A percentile compares a stretch with the other conserved stretches of the same genome.
Evolutionary conservation across 2,797 vertebrate genomes (phyloP).

Genomic region (Gymnodraco acuticeps): DNA sequence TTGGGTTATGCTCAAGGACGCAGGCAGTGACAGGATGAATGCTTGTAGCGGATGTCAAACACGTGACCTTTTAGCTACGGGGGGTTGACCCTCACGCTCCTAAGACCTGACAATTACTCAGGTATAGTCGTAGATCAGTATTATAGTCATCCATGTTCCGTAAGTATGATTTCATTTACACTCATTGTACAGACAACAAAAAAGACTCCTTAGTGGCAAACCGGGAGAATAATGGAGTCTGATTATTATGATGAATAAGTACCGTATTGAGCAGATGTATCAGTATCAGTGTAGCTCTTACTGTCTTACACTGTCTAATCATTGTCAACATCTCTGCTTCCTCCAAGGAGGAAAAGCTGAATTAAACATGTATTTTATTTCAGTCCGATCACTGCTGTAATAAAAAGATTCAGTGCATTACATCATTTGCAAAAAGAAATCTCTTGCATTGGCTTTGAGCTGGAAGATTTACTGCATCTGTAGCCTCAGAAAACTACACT

Average conservation of each 20-base stretch:
- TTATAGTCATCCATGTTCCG: background rate
- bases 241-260: background rate
- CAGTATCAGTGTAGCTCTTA: conserved; percentile 4
- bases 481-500: conserved; percentile 20
- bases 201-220: background rate
- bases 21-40: conserved; percentile 23
- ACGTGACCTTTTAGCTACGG: conserved; percentile 25
- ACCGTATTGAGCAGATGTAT: background rate
- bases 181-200: background rate
- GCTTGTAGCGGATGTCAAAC: conserved; percentile 29
- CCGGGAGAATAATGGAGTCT: background rate
- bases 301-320: background rate
- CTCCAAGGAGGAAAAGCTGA: conserved; percentile 41
- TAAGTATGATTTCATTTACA: background rate
- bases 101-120: background rate
- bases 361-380: conserved; percentile 59
- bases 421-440: conserved; percentile 44
- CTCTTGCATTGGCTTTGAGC: conserved; percentile 16
- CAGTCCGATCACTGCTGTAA: conserved; percentile 28
- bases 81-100: conserved; percentile 7
- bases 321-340: conserved; percentile 22
- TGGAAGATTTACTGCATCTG: conserved; percentile 25
- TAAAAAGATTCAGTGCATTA: conserved; percentile 37
- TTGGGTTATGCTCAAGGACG: conserved; percentile 33
- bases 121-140: background rate